Percentiles rank a stretch among this genome's conserved stretches.
phyloP scores from a whole-genome alignment of 1,140 invertebrate species.

The Brachystomella parvula region DNA sequence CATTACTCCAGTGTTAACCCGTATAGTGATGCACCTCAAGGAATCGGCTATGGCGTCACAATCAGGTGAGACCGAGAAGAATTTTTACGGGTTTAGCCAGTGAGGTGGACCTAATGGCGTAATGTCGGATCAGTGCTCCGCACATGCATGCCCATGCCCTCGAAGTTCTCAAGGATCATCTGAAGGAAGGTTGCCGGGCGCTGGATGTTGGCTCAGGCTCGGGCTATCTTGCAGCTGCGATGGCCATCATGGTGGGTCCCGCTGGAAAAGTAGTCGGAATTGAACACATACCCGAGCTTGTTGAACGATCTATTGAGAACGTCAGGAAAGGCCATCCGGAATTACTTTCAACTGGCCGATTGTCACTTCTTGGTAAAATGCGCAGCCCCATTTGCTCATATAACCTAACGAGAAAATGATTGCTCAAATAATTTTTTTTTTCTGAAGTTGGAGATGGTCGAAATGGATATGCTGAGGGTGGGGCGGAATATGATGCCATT shows the following conservation, averaged over 20 bases:
- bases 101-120: neutral
- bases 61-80: conserved; percentile 69
- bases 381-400: neutral
- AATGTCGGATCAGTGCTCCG: conserved; percentile 11
- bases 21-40: conserved; percentile 70
- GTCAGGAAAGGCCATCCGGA: conserved; percentile 48
- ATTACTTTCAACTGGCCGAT: conserved; percentile 42
- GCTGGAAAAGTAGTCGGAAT: conserved; percentile 54
- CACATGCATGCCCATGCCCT: conserved; percentile 82
- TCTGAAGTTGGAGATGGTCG: conserved; percentile 52
- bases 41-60: conserved; percentile 81
- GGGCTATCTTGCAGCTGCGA: conserved; percentile 57
- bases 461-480: conserved; percentile 47
- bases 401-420: neutral
- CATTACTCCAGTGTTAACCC: conserved; percentile 66
- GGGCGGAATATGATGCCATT: conserved; percentile 58
- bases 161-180: conserved; percentile 74
- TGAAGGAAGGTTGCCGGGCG: conserved; percentile 67
- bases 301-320: conserved; percentile 50
- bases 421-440: conserved; percentile 19
- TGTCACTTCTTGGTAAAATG: conserved; percentile 44
- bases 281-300: conserved; percentile 55
- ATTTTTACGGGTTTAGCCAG: conserved; percentile 60
- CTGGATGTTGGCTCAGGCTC: conserved; percentile 70
- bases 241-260: conserved; percentile 55